Evolutionary conservation across 2,113 vertebrate genomes (phyloP).

Genomic region (Columba livia): DNA sequence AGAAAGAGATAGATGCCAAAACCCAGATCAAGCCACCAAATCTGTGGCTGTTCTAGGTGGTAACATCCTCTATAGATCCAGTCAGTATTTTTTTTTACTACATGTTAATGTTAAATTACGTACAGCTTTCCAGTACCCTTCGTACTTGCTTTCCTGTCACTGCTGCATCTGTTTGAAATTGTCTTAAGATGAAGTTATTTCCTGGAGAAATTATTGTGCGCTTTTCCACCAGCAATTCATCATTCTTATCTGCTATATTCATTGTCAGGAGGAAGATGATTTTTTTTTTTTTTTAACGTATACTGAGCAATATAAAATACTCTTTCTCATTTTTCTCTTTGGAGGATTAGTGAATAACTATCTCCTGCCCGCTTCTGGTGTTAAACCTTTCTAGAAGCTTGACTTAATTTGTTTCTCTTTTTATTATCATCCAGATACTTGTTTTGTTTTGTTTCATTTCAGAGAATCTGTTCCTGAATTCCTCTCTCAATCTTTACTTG

Average conservation of each 20-base stretch:
- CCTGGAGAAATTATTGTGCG: neutral
- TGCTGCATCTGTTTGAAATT: neutral
- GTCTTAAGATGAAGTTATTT: neutral
- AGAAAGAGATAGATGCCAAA: neutral
- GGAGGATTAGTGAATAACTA: neutral
- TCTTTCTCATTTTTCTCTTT: neutral
- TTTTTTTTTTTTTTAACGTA: neutral
- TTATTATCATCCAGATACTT: neutral
- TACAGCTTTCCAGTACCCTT: neutral
- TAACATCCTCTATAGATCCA: neutral
- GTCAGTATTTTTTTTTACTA: neutral
- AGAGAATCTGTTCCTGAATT: neutral
- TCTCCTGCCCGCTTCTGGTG: neutral
- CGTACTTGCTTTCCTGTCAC: neutral
- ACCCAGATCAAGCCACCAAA: neutral
- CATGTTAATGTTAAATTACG: neutral
- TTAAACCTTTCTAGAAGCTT: neutral
- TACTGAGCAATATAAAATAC: neutral
- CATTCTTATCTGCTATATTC: neutral
- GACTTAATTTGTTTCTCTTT: neutral
- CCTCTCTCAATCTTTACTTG: neutral
- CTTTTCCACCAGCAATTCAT: neutral
- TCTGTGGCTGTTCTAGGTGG: neutral
- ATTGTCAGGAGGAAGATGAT: neutral
- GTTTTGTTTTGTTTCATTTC: rapidly evolving